Base-by-base conservation (phyloP, 2,888 invertebrate species). In the Ceramica pisi region DNA sequence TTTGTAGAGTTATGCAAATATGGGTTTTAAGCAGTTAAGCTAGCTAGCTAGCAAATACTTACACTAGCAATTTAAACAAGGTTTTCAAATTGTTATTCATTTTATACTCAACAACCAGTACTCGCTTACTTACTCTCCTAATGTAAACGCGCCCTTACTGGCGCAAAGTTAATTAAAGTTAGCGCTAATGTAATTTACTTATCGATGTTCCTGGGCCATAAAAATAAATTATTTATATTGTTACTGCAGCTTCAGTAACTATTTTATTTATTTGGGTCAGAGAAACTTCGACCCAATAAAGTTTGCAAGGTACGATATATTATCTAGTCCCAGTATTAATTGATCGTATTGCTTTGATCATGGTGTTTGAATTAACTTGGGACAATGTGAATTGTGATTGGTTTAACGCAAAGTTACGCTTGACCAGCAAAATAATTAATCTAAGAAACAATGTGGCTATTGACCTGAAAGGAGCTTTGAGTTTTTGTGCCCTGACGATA, bases 141-240 rank as follows among this genome's bases (percentile, higher is more conserved):
- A 48, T 61, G 70, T 61, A 60, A 81, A 64, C 59, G 53, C n/a
- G 9, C 56, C 63, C 19, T 71, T 41, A 50, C 66, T 26, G 19
- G 1, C 46, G 44, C 35, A 50, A 71, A 85, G 50, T 85, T 75
- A 77, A 80, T 77, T 72, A 85, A 85, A 83, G 71, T 85, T 65
- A 64, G 72, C 50, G 66, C 64, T 69, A 74, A 80, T 80, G 68
- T 83, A 71, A 83, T 78, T 83, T 85, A 80, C 67, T 83, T 85
- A 85, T 83, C 74, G 81, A 83, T 65, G 61, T 75, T 62, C 46
- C 63, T 61, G 60, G 48, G 63, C 67, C 56, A 80, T 83, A 77
- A 80, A 83, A 83, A 83, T 83, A 75, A 77, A 64, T 71, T 72
- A 83, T 74, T 85, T 70, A 83, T 67, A 71, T 82, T 67, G 80